These are phyloP conservation scores for Melitaea cinxia DNA, from an alignment of 1,140 invertebrate species.

Conservation along the genomic window DNA sequence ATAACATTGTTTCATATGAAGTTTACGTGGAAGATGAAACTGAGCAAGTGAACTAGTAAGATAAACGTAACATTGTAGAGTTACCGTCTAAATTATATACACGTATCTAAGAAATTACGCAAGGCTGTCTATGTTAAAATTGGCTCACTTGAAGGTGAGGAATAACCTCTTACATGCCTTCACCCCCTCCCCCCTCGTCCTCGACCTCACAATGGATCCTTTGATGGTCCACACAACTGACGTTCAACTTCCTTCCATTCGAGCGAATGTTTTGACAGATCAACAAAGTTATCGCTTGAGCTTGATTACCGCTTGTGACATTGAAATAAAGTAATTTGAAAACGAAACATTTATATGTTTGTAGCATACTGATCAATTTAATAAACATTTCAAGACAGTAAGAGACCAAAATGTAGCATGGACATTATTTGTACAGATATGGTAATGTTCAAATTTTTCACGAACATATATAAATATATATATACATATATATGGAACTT, in stretches of 20 bases:
- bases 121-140: neutral
- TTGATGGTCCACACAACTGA: slow-evolving; percentile 17
- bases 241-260: neutral
- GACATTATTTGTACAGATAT: too few relatives aligned
- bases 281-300: slow-evolving; percentile 9
- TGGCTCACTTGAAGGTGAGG: neutral
- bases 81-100: too few relatives aligned
- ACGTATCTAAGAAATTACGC: neutral
- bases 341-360: neutral
- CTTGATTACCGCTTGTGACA: neutral
- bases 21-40: too few relatives aligned
- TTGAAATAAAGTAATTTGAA: neutral
- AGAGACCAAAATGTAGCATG: too few relatives aligned
- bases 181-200: neutral
- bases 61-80: too few relatives aligned
- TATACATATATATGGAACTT: too few relatives aligned
- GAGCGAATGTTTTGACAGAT: slow-evolving; percentile 8
- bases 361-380: too few relatives aligned
- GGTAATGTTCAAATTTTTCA: too few relatives aligned
- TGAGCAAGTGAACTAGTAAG: too few relatives aligned
- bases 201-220: slow-evolving; percentile 10
- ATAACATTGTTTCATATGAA: too few relatives aligned
- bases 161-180: neutral
- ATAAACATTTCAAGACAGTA: too few relatives aligned
- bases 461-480: too few relatives aligned